These are phyloP conservation scores for Saccopteryx leptura DNA, from an alignment of 2,113 vertebrate species.

Conservation along the genomic window DNA sequence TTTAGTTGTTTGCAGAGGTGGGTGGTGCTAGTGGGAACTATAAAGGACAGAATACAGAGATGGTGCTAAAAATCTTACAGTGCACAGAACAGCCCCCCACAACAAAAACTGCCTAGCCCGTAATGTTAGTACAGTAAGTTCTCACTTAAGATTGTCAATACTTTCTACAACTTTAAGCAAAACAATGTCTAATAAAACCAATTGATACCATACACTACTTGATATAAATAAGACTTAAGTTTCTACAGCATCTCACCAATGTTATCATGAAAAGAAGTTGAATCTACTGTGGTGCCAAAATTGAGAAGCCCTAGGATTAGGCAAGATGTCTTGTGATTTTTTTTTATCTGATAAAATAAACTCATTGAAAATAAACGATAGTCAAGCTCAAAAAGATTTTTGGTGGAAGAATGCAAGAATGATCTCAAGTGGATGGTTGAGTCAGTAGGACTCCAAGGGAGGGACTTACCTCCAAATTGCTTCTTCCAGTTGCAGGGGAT, in stretches of 20 bases:
- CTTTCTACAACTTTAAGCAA: too few species aligned
- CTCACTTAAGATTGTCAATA: too few species aligned
- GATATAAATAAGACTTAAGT: too few species aligned
- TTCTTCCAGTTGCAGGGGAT: slow-evolving; percentile 99
- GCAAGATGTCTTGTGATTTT: background rate
- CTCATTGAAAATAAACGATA: background rate
- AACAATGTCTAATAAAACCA: too few species aligned
- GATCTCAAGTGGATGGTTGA: background rate
- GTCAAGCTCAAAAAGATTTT: background rate
- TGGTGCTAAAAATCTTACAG: background rate
- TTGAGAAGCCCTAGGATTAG: background rate
- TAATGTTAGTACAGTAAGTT: background rate
- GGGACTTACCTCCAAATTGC: slow-evolving; percentile 95
- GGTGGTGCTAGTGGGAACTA: background rate
- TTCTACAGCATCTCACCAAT: background rate
- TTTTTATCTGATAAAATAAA: background rate
- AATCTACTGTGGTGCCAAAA: background rate
- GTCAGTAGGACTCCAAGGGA: fast-evolving
- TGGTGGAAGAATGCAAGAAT: background rate
- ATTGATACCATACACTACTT: too few species aligned
- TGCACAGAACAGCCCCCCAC: background rate
- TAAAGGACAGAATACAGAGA: background rate
- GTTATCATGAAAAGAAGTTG: background rate
- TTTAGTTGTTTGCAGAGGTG: background rate
- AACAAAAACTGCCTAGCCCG: background rate